A percentile compares a stretch with the other conserved stretches of the same genome.
These are phyloP conservation scores for Haplotaxodon microlepis DNA, from an alignment of 2,113 vertebrate species.

Conservation along the genomic window DNA sequence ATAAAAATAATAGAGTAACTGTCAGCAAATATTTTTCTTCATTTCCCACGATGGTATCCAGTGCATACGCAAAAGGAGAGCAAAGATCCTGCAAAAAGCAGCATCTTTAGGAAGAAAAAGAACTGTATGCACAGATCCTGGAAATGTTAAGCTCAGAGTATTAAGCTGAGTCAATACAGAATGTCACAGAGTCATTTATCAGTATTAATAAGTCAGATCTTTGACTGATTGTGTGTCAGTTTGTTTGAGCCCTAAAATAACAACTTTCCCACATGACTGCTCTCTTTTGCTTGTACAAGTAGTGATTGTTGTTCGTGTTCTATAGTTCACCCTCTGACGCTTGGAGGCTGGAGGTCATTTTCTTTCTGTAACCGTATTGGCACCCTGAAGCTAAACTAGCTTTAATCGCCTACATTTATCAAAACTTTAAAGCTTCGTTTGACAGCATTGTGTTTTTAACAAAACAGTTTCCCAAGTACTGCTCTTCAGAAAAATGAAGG, in stretches of 20 bases:
- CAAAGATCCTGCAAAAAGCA: not conserved
- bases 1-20: not conserved
- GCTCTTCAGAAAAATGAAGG: not conserved
- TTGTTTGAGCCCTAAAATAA: not conserved
- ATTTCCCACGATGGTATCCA: not conserved
- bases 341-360: not conserved
- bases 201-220: not conserved
- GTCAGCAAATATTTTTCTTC: not conserved
- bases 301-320: not conserved
- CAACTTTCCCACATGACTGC: not conserved
- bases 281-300: not conserved
- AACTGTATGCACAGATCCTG: not conserved
- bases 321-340: not conserved
- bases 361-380: not conserved
- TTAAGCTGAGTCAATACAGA: not conserved
- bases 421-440: not conserved
- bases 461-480: not conserved
- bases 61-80: not conserved
- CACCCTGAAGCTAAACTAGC: not conserved
- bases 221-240: not conserved
- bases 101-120: not conserved
- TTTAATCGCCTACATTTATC: not conserved
- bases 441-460: not conserved
- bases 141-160: not conserved
- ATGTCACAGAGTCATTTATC: not conserved